Evolutionary conservation across 2,888 invertebrate genomes (phyloP), one percentile per base, ranked within the genome.

Genomic region (Ecdyonurus torrentis): DNA sequence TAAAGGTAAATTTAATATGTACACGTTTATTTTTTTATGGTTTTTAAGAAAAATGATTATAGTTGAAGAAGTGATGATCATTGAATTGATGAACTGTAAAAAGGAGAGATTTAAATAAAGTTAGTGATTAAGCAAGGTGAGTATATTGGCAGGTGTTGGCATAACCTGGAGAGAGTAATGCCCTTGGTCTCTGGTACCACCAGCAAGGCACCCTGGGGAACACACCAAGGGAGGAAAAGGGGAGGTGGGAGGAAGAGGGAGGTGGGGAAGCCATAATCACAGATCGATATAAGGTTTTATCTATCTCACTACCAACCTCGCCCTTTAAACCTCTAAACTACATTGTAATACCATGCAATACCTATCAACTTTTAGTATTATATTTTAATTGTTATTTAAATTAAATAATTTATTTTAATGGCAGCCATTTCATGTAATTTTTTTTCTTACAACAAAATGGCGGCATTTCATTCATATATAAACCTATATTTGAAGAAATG

Each of bases 191-290:
- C 55, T n/a, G 7, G 55, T 22, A n/a, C 55, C 7, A 55, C 7
- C 22, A 22, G n/a, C 7, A 5, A 55, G n/a, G 22, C 7, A 55
- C 55, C 55, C 55, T 55, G 55, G 55, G 19, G 19, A 55, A 7
- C 55, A 20, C 55, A 55, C 22, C 5, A 20, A 55, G 55, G n/a
- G 22, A n/a, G 7, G 20, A n/a, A n/a, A 22, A 55, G 55, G 55
- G 19, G 19, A 22, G 55, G 55, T 7, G 20, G 20, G n/a, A n/a
- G 55, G 7, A 18, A 18, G 50, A 18, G 50, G 50, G 7, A 18
- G 50, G n/a, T 5, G 55, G 55, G 55, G 55, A 55, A 22, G 55
- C 55, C 22, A 55, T 55, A 55, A 55, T 55, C 55, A 55, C 55
- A 55, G 55, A 55, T 55, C 55, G 55, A 55, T 55, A 55, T 20